phyloP scores from a whole-genome alignment of 2,113 vertebrate species.

The Oxyruncus cristatus region DNA sequence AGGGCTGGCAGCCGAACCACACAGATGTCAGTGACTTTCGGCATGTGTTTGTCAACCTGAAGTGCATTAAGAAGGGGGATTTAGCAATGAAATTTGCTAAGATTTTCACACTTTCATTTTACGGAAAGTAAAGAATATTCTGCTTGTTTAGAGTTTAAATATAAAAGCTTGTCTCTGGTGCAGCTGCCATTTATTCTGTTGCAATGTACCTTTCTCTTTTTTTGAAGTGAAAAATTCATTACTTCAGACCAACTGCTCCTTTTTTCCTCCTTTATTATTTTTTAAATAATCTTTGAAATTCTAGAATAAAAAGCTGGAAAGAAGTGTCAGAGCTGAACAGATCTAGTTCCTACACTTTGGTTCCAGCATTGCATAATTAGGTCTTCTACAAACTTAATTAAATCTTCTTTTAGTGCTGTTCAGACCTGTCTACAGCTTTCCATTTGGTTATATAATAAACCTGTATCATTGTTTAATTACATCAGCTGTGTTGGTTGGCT shows the following conservation, averaged over 20 bases:
- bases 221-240: conserved; percentile 11
- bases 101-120: not conserved
- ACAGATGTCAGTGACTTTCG: not conserved
- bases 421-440: conserved; percentile 26
- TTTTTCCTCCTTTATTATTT: not conserved
- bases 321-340: conserved; percentile 11
- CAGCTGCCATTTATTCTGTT: not conserved
- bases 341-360: not conserved
- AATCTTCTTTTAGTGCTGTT: conserved; percentile 42
- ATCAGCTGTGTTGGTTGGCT: not conserved
- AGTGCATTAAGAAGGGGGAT: not conserved
- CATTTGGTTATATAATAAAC: conserved; percentile 48
- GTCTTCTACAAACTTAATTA: conserved; percentile 48
- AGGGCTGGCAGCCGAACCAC: not conserved
- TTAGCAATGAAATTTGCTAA: not conserved
- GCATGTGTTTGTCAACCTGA: not conserved
- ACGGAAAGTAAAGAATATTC: not conserved
- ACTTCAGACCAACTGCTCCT: not conserved
- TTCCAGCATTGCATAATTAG: conserved; percentile 48
- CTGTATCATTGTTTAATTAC: conserved; percentile 54
- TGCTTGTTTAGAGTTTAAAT: not conserved
- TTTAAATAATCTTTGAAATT: not conserved
- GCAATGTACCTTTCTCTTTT: not conserved
- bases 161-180: not conserved
- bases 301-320: conserved; percentile 18